These are phyloP conservation scores for Drosophila tanythrix DNA, from an alignment of 2,888 invertebrate species.

Conservation along the genomic window DNA sequence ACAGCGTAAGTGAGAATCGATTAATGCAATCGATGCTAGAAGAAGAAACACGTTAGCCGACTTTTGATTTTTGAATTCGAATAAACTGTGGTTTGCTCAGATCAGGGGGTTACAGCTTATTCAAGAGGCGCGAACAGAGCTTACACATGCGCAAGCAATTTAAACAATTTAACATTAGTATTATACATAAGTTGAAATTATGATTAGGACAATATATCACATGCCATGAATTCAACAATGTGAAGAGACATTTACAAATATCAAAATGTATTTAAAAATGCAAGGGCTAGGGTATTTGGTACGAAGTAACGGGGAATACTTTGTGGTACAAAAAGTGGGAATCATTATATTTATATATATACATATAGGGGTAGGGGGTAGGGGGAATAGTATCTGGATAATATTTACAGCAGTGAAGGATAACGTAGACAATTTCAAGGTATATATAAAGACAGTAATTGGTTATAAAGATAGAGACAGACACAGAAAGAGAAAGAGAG, in stretches of 20 bases:
- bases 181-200: slow-evolving; percentile 9
- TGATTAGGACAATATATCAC: slow-evolving; percentile 38
- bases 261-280: slow-evolving; percentile 23
- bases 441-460: slow-evolving; percentile 49
- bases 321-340: slow-evolving; percentile 35
- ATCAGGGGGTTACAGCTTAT: background rate
- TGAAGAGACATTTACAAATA: slow-evolving; percentile 45
- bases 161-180: slow-evolving; percentile 3
- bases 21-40: background rate
- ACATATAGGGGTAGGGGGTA: slow-evolving; percentile 37
- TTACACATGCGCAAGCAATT: slow-evolving; percentile 43
- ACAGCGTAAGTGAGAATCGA: background rate
- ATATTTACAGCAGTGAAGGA: slow-evolving; percentile 64
- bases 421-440: slow-evolving; percentile 53
- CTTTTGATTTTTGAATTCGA: background rate
- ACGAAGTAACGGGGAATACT: slow-evolving; percentile 25
- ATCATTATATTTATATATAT: slow-evolving; percentile 23
- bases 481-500: slow-evolving; percentile 27
- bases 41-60: background rate
- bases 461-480: slow-evolving; percentile 10
- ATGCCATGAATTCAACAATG: slow-evolving; percentile 51
- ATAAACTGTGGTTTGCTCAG: background rate
- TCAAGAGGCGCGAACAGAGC: slow-evolving; percentile 7
- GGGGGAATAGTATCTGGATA: slow-evolving; percentile 52
- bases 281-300: slow-evolving; percentile 21